phyloP scores from a whole-genome alignment of 2,888 invertebrate species.

The Dimorphilus gyrociliatus region DNA sequence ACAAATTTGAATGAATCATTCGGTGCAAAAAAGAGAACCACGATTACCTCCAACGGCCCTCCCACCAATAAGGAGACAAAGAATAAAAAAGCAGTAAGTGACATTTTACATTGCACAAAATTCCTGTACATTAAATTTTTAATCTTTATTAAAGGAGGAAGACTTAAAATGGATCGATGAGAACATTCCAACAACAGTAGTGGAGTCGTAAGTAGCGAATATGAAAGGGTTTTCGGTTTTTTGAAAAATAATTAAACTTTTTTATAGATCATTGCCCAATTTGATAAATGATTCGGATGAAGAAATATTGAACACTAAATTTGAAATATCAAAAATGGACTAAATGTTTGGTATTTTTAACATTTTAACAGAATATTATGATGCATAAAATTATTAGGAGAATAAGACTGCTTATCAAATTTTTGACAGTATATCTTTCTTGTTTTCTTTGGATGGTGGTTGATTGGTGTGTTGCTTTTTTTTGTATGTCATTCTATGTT shows the following conservation, averaged over 20 bases:
- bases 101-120: not conserved
- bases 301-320: conserved; percentile 33
- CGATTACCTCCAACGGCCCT: too few relatives aligned
- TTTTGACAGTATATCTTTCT: too few relatives aligned
- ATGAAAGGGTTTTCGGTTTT: not conserved
- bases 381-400: too few relatives aligned
- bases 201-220: conserved; percentile 46
- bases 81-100: too few relatives aligned
- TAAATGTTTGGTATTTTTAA: too few relatives aligned
- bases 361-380: too few relatives aligned
- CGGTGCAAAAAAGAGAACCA: too few relatives aligned
- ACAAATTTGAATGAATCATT: conserved; percentile 70
- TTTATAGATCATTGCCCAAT: conserved; percentile 19
- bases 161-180: conserved; percentile 83
- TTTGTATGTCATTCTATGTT: too few relatives aligned
- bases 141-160: conserved; percentile 44
- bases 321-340: conserved; percentile 37
- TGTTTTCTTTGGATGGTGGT: too few relatives aligned
- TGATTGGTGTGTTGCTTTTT: too few relatives aligned
- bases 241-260: not conserved
- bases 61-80: too few relatives aligned
- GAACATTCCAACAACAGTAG: conserved; percentile 63
- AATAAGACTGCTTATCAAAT: too few relatives aligned
- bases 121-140: conserved; percentile 1
- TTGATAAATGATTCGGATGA: conserved; percentile 35